Base-by-base conservation (phyloP, 2,888 invertebrate species). In the Dasypolia templi region DNA sequence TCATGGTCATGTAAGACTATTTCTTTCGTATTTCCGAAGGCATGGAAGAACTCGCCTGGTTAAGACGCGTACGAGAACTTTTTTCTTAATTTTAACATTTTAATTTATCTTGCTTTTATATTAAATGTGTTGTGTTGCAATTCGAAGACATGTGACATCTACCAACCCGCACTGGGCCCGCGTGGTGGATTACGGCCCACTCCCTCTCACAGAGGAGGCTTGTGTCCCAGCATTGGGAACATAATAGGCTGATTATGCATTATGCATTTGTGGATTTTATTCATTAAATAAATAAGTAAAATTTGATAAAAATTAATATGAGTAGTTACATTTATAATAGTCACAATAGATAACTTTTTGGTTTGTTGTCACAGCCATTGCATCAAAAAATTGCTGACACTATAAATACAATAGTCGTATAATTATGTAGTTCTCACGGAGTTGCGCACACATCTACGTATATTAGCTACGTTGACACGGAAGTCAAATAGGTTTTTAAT, bases 301-400 rank as follows among this genome's bases (percentile, higher is more conserved):
- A 69, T 3, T 29, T 29, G 12, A n/a, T 51, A 39, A 29, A 26
- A 55, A 55, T 35, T 35, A 56, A 17, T 32, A 29, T 32, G 7
- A n/a, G 19, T 17, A 17, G 17, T 35, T 32, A 29, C 42, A n/a
- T 64, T n/a, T 42, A 11, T 12, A 32, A 32, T 35, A 39, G 22
- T 53, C 14, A 39, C 44, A 19, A 59, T 46, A 51, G 22, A 46
- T 58, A 14, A 11, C 12, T 69, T 63, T 64, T 42, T 44, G 35
- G 39, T 79, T 51, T 49, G 22, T 46, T 68, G 69, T 81, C 66
- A 67, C 80, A 81, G 81, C 83, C 80, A 42, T 44, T 69, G 49
- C 55, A 55, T 56, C 9, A 22, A 35, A 79, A 81, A 70, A 81
- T 79, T 63, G 49, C 51, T 26, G 29, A 14, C 58, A 56, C 42